phyloP scores from a whole-genome alignment of 2,797 vertebrate species.

The Malacoraja senta region DNA sequence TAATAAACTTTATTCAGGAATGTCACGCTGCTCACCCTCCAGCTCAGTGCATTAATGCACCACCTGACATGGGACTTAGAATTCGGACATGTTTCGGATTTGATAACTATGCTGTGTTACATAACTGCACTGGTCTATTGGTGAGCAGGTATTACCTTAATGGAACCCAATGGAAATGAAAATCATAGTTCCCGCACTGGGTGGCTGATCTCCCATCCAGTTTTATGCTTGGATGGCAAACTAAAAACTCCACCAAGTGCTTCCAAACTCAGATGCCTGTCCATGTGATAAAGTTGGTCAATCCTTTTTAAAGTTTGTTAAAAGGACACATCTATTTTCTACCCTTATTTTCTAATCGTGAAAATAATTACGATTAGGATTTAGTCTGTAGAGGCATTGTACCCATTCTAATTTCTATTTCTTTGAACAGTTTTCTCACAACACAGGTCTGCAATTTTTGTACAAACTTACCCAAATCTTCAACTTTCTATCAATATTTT shows the following conservation, averaged over 20 bases:
- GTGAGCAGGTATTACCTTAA: not conserved
- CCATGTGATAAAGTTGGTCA: not conserved
- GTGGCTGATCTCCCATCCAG: not conserved
- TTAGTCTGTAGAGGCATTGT: not conserved
- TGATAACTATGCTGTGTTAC: not conserved
- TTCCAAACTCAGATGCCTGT: not conserved
- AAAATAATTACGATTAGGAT: not conserved
- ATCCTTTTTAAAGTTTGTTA: not conserved
- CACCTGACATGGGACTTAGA: not conserved
- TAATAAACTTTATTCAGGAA: not conserved
- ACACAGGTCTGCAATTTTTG: not conserved
- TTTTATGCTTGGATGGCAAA: not conserved
- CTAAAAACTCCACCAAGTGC: not conserved
- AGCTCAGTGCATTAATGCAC: not conserved
- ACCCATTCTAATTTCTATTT: not conserved
- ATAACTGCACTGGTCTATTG: not conserved
- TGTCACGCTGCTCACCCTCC: not conserved
- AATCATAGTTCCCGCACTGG: not conserved
- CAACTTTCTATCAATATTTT: not conserved
- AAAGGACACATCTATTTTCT: not conserved
- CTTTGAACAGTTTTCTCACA: not conserved
- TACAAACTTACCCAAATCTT: not conserved
- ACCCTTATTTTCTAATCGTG: not conserved
- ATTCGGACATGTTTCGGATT: not conserved
- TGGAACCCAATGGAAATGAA: not conserved